phyloP scores from a whole-genome alignment of 1,140 invertebrate species.

The Drosophila pachea region DNA sequence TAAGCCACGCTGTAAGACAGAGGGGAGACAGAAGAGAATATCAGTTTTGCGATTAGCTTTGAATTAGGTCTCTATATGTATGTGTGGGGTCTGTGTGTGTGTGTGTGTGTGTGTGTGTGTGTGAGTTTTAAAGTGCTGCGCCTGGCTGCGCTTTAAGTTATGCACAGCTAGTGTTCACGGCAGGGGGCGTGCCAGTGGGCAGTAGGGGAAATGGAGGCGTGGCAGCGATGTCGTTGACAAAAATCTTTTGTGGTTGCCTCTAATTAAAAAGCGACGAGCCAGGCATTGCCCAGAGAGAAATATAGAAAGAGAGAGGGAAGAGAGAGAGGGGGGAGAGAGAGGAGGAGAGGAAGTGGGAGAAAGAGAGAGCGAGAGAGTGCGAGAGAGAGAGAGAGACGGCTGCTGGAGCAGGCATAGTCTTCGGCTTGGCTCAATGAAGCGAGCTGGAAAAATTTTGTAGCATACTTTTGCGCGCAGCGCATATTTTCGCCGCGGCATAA shows the following conservation, averaged over 20 bases:
- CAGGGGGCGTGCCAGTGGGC: not conserved
- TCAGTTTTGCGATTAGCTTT: constrained; percentile 53
- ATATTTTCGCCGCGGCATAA: constrained; percentile 69
- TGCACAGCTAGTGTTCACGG: constrained; percentile 6
- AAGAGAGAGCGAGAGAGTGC: constrained; percentile 21
- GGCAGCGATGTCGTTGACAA: constrained; percentile 37
- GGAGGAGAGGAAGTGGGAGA: no score
- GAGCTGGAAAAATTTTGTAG: constrained; percentile 38
- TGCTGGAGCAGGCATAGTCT: constrained; percentile 33
- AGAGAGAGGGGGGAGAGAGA: constrained; percentile 16
- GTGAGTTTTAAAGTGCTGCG: constrained; percentile 30
- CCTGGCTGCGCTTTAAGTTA: constrained; percentile 39
- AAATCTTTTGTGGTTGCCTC: constrained; percentile 72
- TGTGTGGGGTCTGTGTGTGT: constrained; percentile 9
- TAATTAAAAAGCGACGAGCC: constrained; percentile 63
- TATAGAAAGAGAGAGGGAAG: constrained; percentile 15
- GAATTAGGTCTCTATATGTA: constrained; percentile 20
- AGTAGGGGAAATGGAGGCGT: not conserved
- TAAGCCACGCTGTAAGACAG: constrained; percentile 21
- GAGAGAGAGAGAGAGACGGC: constrained; percentile 21
- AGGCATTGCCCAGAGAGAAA: no score
- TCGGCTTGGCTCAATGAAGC: constrained; percentile 57
- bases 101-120: constrained; percentile 9
- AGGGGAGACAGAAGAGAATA: constrained; percentile 40
- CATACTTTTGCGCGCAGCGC: constrained; percentile 69